Percentiles rank a stretch among this genome's conserved stretches.
Evolutionary conservation across 2,797 vertebrate species (phyloP).

Genomic region (Enteromius unitaeniatus): DNA sequence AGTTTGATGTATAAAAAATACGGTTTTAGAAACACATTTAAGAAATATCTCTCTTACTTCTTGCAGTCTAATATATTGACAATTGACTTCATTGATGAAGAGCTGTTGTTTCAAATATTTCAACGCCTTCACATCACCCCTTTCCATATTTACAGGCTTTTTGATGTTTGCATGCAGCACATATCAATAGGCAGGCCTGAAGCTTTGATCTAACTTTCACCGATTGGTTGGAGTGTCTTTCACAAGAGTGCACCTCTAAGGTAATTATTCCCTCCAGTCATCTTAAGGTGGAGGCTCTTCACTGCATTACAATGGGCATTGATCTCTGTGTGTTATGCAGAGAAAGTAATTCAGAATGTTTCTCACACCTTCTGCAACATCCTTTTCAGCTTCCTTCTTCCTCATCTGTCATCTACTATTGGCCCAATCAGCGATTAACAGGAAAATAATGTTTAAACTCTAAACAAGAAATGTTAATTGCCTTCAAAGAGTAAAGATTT

Average conservation of each 20-base stretch:
- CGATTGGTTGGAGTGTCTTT: slow-evolving; percentile 62
- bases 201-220: slow-evolving; percentile 70
- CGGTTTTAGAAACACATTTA: not conserved
- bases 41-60: not conserved
- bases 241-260: slow-evolving; percentile 59
- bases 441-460: not conserved
- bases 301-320: slow-evolving; percentile 67
- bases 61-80: not conserved
- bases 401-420: not conserved
- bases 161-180: slow-evolving; percentile 59
- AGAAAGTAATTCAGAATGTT: slow-evolving; percentile 44
- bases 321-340: slow-evolving; percentile 65
- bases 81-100: slow-evolving; percentile 1
- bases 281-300: slow-evolving; percentile 61
- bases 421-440: not conserved
- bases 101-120: slow-evolving; percentile 55
- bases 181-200: slow-evolving; percentile 56
- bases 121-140: slow-evolving; percentile 45
- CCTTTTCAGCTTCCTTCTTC: not conserved
- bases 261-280: slow-evolving; percentile 70
- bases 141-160: slow-evolving; percentile 56
- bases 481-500: not conserved
- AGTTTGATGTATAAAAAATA: not conserved
- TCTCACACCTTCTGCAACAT: not conserved
- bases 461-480: not conserved